Evolutionary conservation across 2,888 invertebrate genomes (phyloP).

Genomic region (Chirona hameri): DNA sequence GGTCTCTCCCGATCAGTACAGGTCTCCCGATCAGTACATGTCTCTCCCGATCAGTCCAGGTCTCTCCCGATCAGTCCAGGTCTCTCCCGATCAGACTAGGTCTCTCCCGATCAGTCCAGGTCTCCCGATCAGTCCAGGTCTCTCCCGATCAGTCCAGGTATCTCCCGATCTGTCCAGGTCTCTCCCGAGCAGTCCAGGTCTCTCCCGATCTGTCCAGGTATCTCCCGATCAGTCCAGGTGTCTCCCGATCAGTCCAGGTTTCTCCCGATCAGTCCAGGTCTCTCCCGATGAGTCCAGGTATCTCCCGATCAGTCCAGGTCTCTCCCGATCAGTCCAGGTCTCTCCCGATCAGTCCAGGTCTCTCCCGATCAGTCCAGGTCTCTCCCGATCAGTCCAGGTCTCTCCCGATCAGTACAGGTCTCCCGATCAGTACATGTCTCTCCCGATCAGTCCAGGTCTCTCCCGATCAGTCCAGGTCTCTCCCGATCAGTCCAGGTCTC

Average conservation of each 20-base stretch:
- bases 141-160: conserved; percentile 52
- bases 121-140: conserved; percentile 60
- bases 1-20: conserved; percentile 45
- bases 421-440: too few relatives aligned
- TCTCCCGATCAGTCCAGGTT: conserved; percentile 60
- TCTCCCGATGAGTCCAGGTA: too few relatives aligned
- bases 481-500: conserved; percentile 46
- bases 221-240: conserved; percentile 46
- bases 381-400: conserved; percentile 60
- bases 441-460: conserved; percentile 53
- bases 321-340: conserved; percentile 46
- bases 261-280: conserved; percentile 46
- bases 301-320: conserved; percentile 60
- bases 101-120: conserved; percentile 56
- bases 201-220: conserved; percentile 45
- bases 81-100: conserved; percentile 45
- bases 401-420: conserved; percentile 46
- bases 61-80: conserved; percentile 61
- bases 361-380: conserved; percentile 46
- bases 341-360: conserved; percentile 60
- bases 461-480: conserved; percentile 56
- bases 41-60: conserved; percentile 45
- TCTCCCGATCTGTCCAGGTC: conserved; percentile 60
- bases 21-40: too few relatives aligned
- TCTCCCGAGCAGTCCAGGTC: conserved; percentile 45